Conservation (phyloP, 2,888 invertebrate genomes). For the Oxytorus armatus region DNA sequence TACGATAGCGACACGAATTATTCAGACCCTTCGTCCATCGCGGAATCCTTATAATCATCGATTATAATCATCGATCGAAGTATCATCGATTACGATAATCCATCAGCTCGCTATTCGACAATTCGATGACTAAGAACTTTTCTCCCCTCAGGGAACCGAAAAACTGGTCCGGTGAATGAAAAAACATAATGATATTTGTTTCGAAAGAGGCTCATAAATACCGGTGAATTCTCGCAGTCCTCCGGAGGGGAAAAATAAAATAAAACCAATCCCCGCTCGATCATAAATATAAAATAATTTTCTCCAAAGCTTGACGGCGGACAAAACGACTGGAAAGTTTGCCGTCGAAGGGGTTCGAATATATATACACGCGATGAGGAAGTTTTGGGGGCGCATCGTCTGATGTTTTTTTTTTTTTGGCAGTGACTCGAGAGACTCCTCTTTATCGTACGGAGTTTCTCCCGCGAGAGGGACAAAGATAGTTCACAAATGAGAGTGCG, state of each 20-base stretch:
- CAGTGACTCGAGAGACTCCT: conserved; percentile 46
- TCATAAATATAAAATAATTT: conserved; percentile 51
- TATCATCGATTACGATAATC: no score
- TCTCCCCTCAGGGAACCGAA: no score
- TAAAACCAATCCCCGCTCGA: conserved; percentile 44
- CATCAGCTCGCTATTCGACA: no score
- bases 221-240: conserved; percentile 25
- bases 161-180: not conserved
- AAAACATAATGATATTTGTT: conserved; percentile 13
- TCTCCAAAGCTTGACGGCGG: conserved; percentile 16
- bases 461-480: no score
- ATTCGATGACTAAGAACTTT: no score
- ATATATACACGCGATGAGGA: conserved; percentile 35
- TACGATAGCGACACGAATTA: not conserved
- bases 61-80: no score
- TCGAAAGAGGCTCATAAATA: conserved; percentile 29
- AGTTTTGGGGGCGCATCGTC: conserved; percentile 46
- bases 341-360: not conserved
- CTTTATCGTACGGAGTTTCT: conserved; percentile 51
- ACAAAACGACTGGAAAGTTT: conserved; percentile 44
- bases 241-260: no score
- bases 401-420: conserved; percentile 62
- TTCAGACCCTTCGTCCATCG: not conserved
- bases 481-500: conserved; percentile 63
- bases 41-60: no score